A percentile compares a stretch with the other conserved stretches of the same genome.
These are phyloP conservation scores for Pseudocheirus occidentalis DNA, from an alignment of 2,797 vertebrate genomes.

Conservation along the genomic window DNA sequence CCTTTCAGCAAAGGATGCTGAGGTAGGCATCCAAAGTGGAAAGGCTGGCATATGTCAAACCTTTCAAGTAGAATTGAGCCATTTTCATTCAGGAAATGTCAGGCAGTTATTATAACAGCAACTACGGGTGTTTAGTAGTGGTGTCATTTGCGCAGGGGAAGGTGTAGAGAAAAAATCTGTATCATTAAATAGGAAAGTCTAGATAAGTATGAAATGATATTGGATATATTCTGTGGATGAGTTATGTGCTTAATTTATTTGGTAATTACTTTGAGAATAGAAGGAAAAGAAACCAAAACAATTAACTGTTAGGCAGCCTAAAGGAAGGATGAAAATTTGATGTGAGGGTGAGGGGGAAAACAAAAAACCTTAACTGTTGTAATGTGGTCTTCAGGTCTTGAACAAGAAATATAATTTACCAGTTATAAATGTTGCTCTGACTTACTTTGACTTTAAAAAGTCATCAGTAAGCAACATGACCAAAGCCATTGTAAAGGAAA, in stretches of 20 bases:
- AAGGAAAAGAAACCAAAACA: neutral
- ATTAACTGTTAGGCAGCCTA: slow-evolving; percentile 4
- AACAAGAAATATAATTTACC: neutral
- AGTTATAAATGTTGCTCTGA: slow-evolving; percentile 1
- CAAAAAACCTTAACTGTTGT: neutral
- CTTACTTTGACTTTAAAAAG: slow-evolving; percentile 29
- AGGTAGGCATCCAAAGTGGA: neutral
- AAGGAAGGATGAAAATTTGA: slow-evolving; percentile 24
- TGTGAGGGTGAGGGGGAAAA: neutral
- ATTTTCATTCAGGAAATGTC: neutral
- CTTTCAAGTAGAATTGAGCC: neutral
- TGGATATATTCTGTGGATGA: neutral
- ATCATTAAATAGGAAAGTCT: neutral
- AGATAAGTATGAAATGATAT: neutral
- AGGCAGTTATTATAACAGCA: neutral
- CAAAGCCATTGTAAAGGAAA: neutral
- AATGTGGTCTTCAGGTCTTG: neutral
- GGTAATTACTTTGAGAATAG: neutral
- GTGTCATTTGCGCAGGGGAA: neutral
- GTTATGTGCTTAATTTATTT: slow-evolving; percentile 2
- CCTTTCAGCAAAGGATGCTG: neutral
- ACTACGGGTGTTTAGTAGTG: neutral
- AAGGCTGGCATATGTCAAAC: neutral
- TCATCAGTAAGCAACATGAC: neutral
- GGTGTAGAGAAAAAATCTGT: neutral